Evolutionary conservation across 23 tunicate genomes (phyloP).

Genomic region (Ascidia mentula): DNA sequence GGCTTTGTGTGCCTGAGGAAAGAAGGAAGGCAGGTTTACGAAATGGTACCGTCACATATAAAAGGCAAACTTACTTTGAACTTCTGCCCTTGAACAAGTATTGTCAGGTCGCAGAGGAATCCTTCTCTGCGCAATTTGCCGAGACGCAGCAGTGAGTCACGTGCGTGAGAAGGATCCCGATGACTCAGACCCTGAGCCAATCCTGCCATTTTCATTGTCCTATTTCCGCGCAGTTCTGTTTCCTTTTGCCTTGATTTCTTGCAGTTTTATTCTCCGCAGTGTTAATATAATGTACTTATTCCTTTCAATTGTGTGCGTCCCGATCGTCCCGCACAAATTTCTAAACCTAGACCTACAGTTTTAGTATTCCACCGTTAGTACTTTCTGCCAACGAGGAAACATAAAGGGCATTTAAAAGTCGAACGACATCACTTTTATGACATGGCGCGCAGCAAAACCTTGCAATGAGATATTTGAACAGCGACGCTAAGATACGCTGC

Average conservation of each 20-base stretch:
- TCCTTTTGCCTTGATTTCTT: background rate
- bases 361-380: background rate
- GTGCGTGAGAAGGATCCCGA: constrained; percentile 63
- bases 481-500: constrained; percentile 7
- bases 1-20: constrained; percentile 75
- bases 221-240: background rate
- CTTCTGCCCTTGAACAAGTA: constrained; percentile 86
- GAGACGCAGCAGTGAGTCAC: constrained; percentile 54
- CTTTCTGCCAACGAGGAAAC: constrained; percentile 1
- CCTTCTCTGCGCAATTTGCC: constrained; percentile 75
- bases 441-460: constrained; percentile 7
- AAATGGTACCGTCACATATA: too few relatives aligned
- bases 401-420: constrained; percentile 8
- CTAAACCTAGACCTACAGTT: background rate
- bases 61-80: constrained; percentile 54
- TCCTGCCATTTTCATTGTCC: constrained; percentile 69
- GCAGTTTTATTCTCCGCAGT: background rate
- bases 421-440: background rate
- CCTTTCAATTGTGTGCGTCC: background rate
- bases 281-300: background rate
- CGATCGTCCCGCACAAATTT: background rate
- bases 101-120: constrained; percentile 87
- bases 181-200: constrained; percentile 71
- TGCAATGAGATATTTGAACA: constrained; percentile 2
- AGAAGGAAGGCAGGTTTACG: background rate